phyloP scores from a whole-genome alignment of 2,797 vertebrate species.

The Aldrovandia affinis region DNA sequence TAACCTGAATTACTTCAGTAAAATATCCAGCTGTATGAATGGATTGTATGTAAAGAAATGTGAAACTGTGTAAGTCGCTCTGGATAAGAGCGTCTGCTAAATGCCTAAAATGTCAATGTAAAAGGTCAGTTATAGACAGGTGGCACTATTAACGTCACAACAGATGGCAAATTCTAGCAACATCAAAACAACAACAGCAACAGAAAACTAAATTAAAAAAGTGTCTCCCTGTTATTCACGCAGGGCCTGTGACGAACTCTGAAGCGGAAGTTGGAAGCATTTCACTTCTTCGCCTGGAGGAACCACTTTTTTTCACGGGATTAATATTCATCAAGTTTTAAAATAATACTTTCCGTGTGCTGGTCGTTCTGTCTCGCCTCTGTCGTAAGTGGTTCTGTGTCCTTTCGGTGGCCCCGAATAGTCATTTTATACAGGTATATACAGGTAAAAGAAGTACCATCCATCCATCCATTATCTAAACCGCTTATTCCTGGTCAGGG shows the following conservation, averaged over 20 bases:
- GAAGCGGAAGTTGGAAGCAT: background rate
- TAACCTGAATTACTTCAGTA: too few relatives aligned
- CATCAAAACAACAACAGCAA: too few relatives aligned
- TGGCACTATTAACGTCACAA: background rate
- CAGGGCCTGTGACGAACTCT: background rate
- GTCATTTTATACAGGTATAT: constrained; percentile 60
- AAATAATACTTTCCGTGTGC: constrained; percentile 14
- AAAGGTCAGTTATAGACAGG: background rate
- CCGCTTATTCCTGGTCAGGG: too few relatives aligned
- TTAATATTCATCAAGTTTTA: constrained; percentile 37
- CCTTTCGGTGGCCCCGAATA: constrained; percentile 48
- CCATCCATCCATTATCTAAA: too few relatives aligned
- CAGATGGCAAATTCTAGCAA: background rate
- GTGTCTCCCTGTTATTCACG: background rate
- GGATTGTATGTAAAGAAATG: too few relatives aligned
- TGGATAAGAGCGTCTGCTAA: too few relatives aligned
- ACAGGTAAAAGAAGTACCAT: too few relatives aligned
- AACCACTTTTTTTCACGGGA: constrained; percentile 25
- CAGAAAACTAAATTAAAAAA: background rate
- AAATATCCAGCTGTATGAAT: too few relatives aligned
- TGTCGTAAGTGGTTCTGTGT: constrained; percentile 35
- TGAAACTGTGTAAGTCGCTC: too few relatives aligned
- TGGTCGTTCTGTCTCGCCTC: background rate
- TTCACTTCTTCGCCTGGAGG: constrained; percentile 4
- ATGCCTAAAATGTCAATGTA: too few relatives aligned